Conservation (phyloP, 1,140 invertebrate species). For the Nasonia giraulti region DNA sequence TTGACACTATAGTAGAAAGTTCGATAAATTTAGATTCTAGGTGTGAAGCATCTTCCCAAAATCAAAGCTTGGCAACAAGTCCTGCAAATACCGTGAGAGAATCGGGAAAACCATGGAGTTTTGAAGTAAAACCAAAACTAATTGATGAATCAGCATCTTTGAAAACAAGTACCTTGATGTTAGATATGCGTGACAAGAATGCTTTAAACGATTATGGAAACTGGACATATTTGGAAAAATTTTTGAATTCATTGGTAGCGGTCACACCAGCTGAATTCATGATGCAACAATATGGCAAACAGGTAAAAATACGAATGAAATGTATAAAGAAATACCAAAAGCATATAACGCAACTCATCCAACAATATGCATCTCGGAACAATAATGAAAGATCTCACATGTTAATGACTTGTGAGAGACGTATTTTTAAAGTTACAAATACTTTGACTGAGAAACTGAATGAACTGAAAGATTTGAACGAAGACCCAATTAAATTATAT, state of each 20-base stretch:
- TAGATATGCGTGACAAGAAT: neutral
- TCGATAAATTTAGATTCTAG: neutral
- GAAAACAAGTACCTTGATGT: neutral
- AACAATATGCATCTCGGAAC: slow-evolving; percentile 11
- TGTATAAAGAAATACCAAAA: neutral
- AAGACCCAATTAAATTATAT: slow-evolving; percentile 46
- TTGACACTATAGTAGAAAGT: neutral
- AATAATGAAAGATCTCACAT: slow-evolving; percentile 28
- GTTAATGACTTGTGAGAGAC: neutral
- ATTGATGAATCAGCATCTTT: neutral
- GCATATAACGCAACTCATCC: neutral
- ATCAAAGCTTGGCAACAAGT: neutral
- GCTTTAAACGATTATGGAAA: neutral
- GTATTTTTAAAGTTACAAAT: neutral
- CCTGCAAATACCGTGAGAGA: neutral
- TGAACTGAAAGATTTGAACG: slow-evolving; percentile 20
- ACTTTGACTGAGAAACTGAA: slow-evolving; percentile 30
- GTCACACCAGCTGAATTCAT: neutral
- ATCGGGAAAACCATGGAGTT: neutral
- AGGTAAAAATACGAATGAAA: neutral
- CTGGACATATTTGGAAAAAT: neutral
- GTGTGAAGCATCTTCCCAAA: neutral
- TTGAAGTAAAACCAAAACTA: neutral
- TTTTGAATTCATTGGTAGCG: neutral
- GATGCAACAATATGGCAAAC: neutral